phyloP scores from a whole-genome alignment of 2,113 vertebrate species.

The Parus major region DNA sequence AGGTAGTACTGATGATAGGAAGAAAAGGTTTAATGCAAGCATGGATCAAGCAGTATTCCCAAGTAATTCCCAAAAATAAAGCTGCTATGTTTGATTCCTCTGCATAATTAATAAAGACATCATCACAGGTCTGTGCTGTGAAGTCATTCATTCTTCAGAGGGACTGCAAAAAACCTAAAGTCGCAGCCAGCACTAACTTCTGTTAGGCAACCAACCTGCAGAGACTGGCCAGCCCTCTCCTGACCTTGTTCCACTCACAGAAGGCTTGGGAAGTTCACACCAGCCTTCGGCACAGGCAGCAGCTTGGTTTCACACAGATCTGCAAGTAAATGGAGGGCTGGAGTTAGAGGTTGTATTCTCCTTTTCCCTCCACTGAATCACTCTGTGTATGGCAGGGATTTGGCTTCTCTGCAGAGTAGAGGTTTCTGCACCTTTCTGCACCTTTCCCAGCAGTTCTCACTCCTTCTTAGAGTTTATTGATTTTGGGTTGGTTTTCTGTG shows the following conservation, averaged over 20 bases:
- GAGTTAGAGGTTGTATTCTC: not conserved
- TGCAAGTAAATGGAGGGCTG: not conserved
- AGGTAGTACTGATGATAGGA: not conserved
- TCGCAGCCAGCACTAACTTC: not conserved
- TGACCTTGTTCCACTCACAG: accelerated
- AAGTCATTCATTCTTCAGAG: not conserved
- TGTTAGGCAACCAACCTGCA: accelerated
- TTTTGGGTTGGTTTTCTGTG: accelerated
- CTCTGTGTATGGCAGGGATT: not conserved
- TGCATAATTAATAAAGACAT: not conserved
- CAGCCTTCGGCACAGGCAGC: accelerated
- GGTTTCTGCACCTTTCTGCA: not conserved
- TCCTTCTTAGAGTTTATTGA: not conserved
- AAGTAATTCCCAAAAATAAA: not conserved
- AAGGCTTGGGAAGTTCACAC: not conserved
- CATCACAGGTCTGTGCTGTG: not conserved
- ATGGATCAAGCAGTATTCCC: not conserved
- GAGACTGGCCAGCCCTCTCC: accelerated
- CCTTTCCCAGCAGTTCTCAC: not conserved
- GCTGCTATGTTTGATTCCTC: not conserved
- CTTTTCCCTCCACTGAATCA: not conserved
- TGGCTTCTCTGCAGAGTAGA: not conserved
- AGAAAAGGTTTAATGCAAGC: not conserved
- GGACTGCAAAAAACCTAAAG: not conserved
- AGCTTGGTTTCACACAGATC: not conserved